Base-by-base conservation (phyloP, 2,113 vertebrate species). In the Picathartes gymnocephalus region DNA sequence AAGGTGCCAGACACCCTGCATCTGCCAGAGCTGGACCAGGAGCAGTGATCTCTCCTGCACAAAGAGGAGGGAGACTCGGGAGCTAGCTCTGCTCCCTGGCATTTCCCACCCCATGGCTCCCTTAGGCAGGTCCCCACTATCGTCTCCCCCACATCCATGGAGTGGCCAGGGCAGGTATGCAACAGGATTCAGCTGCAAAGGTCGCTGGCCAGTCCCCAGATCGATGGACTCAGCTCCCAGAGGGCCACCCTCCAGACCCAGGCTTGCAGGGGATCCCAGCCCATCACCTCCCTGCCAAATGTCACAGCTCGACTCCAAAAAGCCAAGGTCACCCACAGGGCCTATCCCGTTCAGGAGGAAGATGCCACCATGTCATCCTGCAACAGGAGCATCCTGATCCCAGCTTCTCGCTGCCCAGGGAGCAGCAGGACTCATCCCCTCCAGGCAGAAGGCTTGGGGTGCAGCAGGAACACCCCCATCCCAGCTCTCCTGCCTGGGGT, bases 271-370 rank as follows among this genome's bases (percentile, higher is more conserved):
- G 24, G 15, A 25, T 20, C 35, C 19, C 68, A 33, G 47, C 54
- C 54, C 40, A 25, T 23, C 92, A 45, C 48, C 57, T 71, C 44
- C 47, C 68, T 6, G 87, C 61, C 25, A 92, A 95, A 96, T 92
- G 77, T 62, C 94, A 72, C 94, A 68, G 53, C 40, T 68, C 0
- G 0, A 21, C 68, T 47, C 48, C 65, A 90, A 91, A 71, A 64
- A 19, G 54, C 33, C 60, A 25, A 68, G 80, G 64, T 83, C 35
- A 62, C 22, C 35, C 17, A 42, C 0, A 1, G 31, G 71, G 56
- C 27, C 57, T 24, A 35, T 42, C 15, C 14, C 3, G 0, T 14
- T 50, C 35, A 16, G 18, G 17, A 47, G 31, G 22, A 51, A 83
- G 25, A 90, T 20, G 22, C 9, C 48, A 48, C 25, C 42, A 56